Evolutionary conservation across 2,888 invertebrate species (phyloP), one percentile per base, ranked within the genome.

Genomic region (Onthophagus sagittarius): DNA sequence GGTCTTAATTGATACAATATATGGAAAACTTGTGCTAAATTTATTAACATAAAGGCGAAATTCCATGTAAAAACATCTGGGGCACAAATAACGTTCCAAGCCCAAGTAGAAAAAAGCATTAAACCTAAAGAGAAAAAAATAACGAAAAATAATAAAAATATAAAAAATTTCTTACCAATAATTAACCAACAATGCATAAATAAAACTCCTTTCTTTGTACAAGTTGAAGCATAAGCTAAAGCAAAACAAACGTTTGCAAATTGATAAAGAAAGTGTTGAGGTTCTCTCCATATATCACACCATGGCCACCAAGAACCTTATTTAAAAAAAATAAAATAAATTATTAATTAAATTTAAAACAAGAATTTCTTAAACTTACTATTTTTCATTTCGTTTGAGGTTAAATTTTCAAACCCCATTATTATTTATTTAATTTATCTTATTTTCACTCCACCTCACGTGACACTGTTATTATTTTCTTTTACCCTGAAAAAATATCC

Each of bases 61-160:
- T 94, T 94, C 95, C 95, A 95, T 0, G 93, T 93, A 84, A 95
- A 95, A 5, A 95, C 92, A 81, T 94, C 94, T 0, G 95, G 94
- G 0, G 95, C 93, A 81, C 95, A 95, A 75, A 95, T 92, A 23
- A 95, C 91, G 80, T 93, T 93, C 95, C 95, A 95, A n/a, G 95
- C 93, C 95, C 95, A 95, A 72, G 93, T 90, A 0, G 93, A 93
- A 83, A 94, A 91, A 76, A 95, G 84, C 88, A 94, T 89, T 82
- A 94, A 92, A 31, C 92, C 94, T 94, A 81, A 65, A 85, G 82
- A 13, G 39, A 13, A 63, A n/a, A 3, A 63, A 63, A 2, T 11
- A 63, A 62, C 62, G 14, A 63, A 63, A 7, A 63, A 63, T 63
- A n/a, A 9, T 67, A 23, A 67, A 67, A 7, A 11, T 69, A 5